Conservation (phyloP, 2,888 invertebrate genomes). For the Meloe dianella region DNA sequence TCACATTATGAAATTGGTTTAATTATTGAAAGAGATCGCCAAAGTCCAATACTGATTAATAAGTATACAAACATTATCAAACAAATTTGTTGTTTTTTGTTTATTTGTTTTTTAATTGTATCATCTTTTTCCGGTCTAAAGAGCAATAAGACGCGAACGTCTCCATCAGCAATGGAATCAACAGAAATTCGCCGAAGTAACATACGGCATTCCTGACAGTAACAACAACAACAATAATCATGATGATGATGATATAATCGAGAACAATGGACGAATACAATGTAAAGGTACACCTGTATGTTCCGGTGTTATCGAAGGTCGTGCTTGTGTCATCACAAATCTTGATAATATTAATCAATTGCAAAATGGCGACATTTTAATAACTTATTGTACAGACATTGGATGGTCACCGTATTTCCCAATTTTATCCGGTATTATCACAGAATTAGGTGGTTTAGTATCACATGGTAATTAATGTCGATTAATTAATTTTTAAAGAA, state of each 20-base stretch:
- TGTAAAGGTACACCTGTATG: slow-evolving; percentile 73
- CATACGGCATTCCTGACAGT: slow-evolving; percentile 45
- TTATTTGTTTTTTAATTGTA: too few relatives aligned
- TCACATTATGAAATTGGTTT: slow-evolving; percentile 69
- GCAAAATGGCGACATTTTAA: slow-evolving; percentile 70
- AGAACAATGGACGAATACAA: slow-evolving; percentile 21
- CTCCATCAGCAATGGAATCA: slow-evolving; percentile 67
- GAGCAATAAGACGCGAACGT: slow-evolving; percentile 71
- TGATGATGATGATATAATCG: neutral
- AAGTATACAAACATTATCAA: too few relatives aligned
- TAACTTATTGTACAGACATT: slow-evolving; percentile 79
- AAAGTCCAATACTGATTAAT: slow-evolving; percentile 65
- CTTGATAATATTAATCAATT: slow-evolving; percentile 65
- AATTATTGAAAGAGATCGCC: slow-evolving; percentile 58
- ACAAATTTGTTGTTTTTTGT: too few relatives aligned
- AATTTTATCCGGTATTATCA: slow-evolving; percentile 76
- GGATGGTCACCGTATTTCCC: slow-evolving; percentile 89
- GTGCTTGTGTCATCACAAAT: slow-evolving; percentile 74
- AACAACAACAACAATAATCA: slow-evolving; percentile 30
- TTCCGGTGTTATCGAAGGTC: slow-evolving; percentile 69
- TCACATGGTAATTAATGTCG: slow-evolving; percentile 76
- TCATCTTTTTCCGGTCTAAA: slow-evolving; percentile 45
- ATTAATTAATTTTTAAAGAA: too few relatives aligned
- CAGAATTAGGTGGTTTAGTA: slow-evolving; percentile 82
- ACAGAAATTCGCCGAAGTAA: slow-evolving; percentile 69